Evolutionary conservation across 2,888 invertebrate species (phyloP), one percentile per base, ranked within the genome.

Genomic region (Capitulum mitella): DNA sequence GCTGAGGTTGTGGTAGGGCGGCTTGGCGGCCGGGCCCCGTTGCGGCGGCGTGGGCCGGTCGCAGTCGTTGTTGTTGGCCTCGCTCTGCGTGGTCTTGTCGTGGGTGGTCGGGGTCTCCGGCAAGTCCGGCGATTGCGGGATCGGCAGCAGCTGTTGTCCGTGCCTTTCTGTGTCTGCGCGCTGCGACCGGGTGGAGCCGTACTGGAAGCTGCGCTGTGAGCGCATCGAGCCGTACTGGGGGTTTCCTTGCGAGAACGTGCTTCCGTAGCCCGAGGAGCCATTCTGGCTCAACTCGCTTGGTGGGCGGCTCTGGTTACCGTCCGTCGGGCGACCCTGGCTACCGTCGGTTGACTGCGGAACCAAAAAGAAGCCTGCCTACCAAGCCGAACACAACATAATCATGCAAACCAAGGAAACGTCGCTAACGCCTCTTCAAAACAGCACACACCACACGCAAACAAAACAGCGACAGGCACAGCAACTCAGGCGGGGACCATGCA

Each of bases 211-310:
- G 37, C 40, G 37, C 40, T 70, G 70, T 6, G 70, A 70, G 26
- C 70, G 37, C 70, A 70, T 70, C 26, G 78, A 75, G 19, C 70
- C 78, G 29, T 78, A 70, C 61, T 76, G 46, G 14, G 43, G 43
- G 29, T 76, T 76, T 46, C 70, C 75, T 74, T 84, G 86, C 85
- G 80, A 87, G 78, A 87, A 85, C 54, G 88, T 87, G 34, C 88
- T 88, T 77, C 87, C 88, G 83, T 88, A 88, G 78, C 88, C 88
- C 77, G 87, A 88, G 77, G 87, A 87, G 48, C 85, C 86, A 78
- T 85, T 84, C 78, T 85, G 85, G 82, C 86, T 86, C 80, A 86
- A 83, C 80, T 85, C 85, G 83, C 86, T 86, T 26, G 86, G 83
- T 34, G 86, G 86, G 76, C 86, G 82, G 81, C 54, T 51, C 80